phyloP scores from a whole-genome alignment of 2,113 vertebrate species.

The Caracal caracal region DNA sequence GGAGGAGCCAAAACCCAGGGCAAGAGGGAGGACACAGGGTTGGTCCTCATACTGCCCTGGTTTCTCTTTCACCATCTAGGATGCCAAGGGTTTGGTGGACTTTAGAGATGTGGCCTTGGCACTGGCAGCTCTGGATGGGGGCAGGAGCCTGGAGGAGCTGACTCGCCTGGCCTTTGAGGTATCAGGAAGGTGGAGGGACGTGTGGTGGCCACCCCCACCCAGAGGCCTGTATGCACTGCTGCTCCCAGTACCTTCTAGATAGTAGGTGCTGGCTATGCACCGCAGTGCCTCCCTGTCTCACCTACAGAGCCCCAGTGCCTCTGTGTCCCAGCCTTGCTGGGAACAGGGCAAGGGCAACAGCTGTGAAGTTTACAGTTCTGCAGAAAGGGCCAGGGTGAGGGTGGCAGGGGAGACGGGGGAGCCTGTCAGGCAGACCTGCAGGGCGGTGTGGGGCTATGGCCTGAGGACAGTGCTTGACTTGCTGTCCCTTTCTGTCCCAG shows the following conservation, averaged over 20 bases:
- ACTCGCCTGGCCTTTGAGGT: slow-evolving; percentile 80
- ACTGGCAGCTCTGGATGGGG: slow-evolving; percentile 72
- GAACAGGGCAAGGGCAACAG: neutral
- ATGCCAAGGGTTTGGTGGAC: slow-evolving; percentile 74
- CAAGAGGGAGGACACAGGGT: neutral
- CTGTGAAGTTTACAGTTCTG: neutral
- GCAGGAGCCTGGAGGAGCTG: slow-evolving; percentile 74
- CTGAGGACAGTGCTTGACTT: neutral
- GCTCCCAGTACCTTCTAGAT: neutral
- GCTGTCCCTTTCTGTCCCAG: slow-evolving; percentile 5
- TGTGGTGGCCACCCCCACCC: neutral
- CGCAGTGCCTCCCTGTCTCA: neutral
- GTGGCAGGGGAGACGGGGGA: neutral
- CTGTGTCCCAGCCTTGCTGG: neutral
- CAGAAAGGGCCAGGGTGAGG: neutral
- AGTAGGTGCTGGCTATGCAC: neutral
- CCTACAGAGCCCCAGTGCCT: neutral
- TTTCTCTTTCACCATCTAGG: slow-evolving; percentile 59
- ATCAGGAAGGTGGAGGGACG: accelerated
- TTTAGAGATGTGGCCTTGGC: slow-evolving; percentile 79
- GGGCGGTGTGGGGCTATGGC: neutral
- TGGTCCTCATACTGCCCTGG: neutral
- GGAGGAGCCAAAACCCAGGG: neutral
- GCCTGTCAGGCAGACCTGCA: neutral
- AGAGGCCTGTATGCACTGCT: too few relatives aligned